Percentiles rank a stretch among this genome's conserved stretches.
phyloP scores from a whole-genome alignment of 2,888 invertebrate genomes.

The Galerucella pusilla region DNA sequence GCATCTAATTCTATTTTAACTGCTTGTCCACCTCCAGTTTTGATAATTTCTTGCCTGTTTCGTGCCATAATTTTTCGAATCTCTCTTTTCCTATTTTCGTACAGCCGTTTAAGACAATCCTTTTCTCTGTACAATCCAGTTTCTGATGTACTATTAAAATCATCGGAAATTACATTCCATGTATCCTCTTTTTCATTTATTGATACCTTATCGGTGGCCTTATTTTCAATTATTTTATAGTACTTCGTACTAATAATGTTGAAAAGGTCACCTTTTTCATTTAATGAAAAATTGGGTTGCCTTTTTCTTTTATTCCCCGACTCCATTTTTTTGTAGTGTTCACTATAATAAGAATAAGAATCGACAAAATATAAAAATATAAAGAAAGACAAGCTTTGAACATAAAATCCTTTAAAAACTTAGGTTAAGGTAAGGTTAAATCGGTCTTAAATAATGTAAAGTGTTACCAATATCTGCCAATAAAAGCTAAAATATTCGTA shows the following conservation, averaged over 20 bases:
- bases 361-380: background rate
- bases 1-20: background rate
- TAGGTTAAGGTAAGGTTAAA: background rate
- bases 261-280: slow-evolving; percentile 12
- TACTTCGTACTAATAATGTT: slow-evolving; percentile 7
- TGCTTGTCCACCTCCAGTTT: background rate
- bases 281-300: slow-evolving; percentile 40
- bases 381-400: background rate
- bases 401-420: background rate
- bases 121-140: background rate
- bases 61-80: slow-evolving; percentile 6
- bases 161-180: background rate
- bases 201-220: slow-evolving; percentile 11
- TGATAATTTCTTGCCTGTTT: slow-evolving; percentile 3
- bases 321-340: slow-evolving; percentile 51
- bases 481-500: background rate
- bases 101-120: background rate
- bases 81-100: slow-evolving; percentile 11
- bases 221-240: slow-evolving; percentile 14
- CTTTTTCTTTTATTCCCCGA: slow-evolving; percentile 54
- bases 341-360: background rate
- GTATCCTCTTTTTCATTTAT: slow-evolving; percentile 1
- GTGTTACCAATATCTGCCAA: too few species aligned
- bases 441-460: background rate
- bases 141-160: background rate